Base-by-base conservation (phyloP, 2,113 vertebrate species). In the Falco punctatus region DNA sequence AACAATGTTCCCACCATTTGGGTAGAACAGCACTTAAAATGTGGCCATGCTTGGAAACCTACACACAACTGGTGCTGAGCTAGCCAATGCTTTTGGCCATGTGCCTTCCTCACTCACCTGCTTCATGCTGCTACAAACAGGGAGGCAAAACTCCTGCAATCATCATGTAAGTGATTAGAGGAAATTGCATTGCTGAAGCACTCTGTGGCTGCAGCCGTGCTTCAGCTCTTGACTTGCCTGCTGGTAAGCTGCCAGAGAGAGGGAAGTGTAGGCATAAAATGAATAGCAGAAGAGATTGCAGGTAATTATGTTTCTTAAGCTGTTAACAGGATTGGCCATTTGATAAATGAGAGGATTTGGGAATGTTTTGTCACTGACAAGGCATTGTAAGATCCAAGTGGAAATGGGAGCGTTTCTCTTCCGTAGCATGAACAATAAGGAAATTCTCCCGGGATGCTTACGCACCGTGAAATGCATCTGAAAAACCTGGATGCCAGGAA, bases 341-440 rank as follows among this genome's bases (percentile, higher is more conserved):
- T 98, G 98, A 98, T 98, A 98, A 98, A 98, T 98, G 98, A 98
- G 97, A 96, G 97, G 98, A 98, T 98, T 98, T 98, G 98, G 97
- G 94, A 97, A 97, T 98, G 97, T 98, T 98, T 98, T 98, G 98
- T 98, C 97, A 97, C 96, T 98, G 98, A 98, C 97, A 97, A 98
- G 98, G 90, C 94, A 97, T 97, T 98, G 97, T 97, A 74, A 97
- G 97, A 98, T 95, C 95, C 54, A 86, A 96, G 95, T 95, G 97
- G 97, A 86, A 97, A 96, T 3, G 17, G 97, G 94, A 98, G 93
- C 26, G 51, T 97, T 98, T 96, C 97, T 97, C 92, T 97, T 95
- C 97, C 82, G n/a, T 59, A 94, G 88, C 86, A 15, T 18, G 91
- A 96, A 92, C 74, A 62, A 95, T 96, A 95, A 88, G 93, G 95